phyloP scores from a whole-genome alignment of 92 coral and sea anemone genomes.

The Heteractis magnifica region DNA sequence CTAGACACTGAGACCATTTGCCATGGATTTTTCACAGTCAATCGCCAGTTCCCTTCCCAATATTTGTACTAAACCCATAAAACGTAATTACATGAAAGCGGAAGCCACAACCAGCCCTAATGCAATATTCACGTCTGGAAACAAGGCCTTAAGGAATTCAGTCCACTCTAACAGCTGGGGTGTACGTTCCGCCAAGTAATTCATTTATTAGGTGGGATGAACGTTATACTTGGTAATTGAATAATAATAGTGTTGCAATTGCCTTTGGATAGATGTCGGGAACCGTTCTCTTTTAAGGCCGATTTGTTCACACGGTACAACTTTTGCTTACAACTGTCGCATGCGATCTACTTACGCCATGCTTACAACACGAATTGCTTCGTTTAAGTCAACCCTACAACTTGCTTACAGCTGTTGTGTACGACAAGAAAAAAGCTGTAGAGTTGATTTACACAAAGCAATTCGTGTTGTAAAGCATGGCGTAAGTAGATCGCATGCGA shows the following conservation, averaged over 20 bases:
- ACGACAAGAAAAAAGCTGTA: too few relatives aligned
- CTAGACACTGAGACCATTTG: neutral
- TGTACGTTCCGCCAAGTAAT: too few relatives aligned
- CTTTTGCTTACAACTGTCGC: too few relatives aligned
- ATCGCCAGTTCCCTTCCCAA: neutral
- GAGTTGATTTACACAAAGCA: too few relatives aligned
- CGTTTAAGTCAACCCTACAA: too few relatives aligned
- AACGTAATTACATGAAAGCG: neutral
- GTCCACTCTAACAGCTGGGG: neutral
- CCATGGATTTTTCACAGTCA: neutral
- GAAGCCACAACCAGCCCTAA: slow-evolving; percentile 2
- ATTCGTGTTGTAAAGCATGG: too few relatives aligned
- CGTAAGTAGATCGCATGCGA: too few relatives aligned
- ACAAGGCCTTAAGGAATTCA: neutral
- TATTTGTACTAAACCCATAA: neutral
- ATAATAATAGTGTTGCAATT: neutral
- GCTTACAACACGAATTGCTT: too few relatives aligned
- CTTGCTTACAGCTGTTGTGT: too few relatives aligned
- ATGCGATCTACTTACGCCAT: too few relatives aligned
- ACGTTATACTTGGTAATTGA: neutral
- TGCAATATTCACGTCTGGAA: neutral
- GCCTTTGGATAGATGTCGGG: neutral
- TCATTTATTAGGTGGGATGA: neutral
- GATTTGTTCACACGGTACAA: too few relatives aligned
- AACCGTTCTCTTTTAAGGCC: neutral